Percentiles rank a stretch among this genome's conserved stretches.
phyloP scores from a whole-genome alignment of 2,797 vertebrate genomes.

The Sardinella longiceps region DNA sequence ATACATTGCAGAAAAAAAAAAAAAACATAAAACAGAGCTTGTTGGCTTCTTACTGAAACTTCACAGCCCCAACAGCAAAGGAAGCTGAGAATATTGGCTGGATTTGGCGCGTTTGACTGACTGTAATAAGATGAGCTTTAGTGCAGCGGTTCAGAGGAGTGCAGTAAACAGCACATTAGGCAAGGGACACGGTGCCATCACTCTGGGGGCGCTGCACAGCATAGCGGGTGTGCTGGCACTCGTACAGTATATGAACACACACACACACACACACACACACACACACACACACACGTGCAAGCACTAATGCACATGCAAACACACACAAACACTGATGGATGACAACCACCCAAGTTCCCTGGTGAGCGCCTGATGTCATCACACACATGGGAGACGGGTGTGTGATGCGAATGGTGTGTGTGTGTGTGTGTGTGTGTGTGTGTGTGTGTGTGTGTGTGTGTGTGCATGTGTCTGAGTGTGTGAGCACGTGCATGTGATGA shows the following conservation, averaged over 20 bases:
- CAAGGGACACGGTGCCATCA: neutral
- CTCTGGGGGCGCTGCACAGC: neutral
- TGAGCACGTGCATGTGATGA: neutral
- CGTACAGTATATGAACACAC: neutral
- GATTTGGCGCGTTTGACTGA: neutral
- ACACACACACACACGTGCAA: neutral
- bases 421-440: neutral
- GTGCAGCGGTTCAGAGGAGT: neutral
- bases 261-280: neutral
- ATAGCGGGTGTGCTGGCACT: neutral
- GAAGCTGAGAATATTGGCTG: neutral
- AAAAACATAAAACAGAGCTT: neutral
- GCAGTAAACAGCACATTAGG: neutral
- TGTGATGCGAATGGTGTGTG: neutral
- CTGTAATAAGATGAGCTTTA: neutral
- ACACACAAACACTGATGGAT: slow-evolving; percentile 43
- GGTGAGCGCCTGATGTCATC: slow-evolving; percentile 51
- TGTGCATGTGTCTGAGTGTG: slow-evolving; percentile 5
- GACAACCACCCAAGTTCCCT: slow-evolving; percentile 48
- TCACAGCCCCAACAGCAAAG: neutral
- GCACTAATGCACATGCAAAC: neutral
- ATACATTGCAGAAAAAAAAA: neutral
- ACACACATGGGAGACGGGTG: slow-evolving; percentile 19
- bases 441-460: slow-evolving; percentile 11
- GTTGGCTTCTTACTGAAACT: neutral